phyloP scores from a whole-genome alignment of 1,140 invertebrate species.

The Calliopsis andreniformis region DNA sequence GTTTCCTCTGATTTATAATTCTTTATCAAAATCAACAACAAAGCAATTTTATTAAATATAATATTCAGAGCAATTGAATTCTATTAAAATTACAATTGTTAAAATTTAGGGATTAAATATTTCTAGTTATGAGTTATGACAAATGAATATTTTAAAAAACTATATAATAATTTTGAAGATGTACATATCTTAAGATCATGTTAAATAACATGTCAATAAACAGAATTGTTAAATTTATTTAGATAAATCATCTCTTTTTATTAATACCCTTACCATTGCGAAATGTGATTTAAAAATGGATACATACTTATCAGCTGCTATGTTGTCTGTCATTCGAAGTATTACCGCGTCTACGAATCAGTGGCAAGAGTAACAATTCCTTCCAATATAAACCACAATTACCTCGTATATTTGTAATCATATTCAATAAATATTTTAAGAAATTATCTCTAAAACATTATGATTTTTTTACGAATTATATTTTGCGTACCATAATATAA shows the following conservation, averaged over 20 bases:
- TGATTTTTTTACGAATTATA: not conserved
- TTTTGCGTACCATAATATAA: constrained; percentile 6
- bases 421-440: not conserved
- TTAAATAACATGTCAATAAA: constrained; percentile 26
- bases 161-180: not conserved
- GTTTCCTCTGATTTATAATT: not conserved
- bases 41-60: too few species aligned
- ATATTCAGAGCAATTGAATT: not conserved
- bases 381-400: not conserved
- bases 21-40: too few species aligned
- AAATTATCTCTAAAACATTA: not conserved
- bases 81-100: not conserved
- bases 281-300: not conserved
- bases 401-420: not conserved
- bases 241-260: not conserved
- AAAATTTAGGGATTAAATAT: not conserved
- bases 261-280: not conserved
- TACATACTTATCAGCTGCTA: not conserved
- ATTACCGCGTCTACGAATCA: not conserved
- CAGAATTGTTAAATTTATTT: constrained; percentile 33
- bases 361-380: not conserved
- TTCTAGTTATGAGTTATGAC: not conserved
- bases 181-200: constrained; percentile 20
- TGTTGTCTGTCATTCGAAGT: not conserved
- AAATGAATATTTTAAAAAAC: constrained; percentile 24